Evolutionary conservation across 2,888 invertebrate genomes (phyloP).

Genomic region (Sisyra terminalis): DNA sequence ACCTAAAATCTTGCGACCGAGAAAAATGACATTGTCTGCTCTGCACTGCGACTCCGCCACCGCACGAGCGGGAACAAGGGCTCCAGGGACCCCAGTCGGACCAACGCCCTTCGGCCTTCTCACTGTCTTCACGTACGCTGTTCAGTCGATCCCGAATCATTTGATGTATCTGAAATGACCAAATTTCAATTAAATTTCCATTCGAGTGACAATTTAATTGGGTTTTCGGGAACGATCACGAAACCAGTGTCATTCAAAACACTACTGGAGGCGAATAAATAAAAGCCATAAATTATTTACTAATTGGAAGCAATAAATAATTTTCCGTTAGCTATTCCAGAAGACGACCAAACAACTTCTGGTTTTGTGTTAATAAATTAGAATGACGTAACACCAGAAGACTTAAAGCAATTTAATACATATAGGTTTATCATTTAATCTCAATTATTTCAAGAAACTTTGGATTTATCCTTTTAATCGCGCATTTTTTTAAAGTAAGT

Average conservation of each 20-base stretch:
- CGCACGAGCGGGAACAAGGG: conserved; percentile 57
- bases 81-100: conserved; percentile 60
- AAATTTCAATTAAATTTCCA: conserved; percentile 1
- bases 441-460: too few species aligned
- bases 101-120: conserved; percentile 32
- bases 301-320: too few species aligned
- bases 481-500: too few species aligned
- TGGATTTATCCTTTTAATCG: too few species aligned
- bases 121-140: conserved; percentile 12
- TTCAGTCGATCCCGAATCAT: conserved; percentile 22
- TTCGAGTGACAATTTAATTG: neutral
- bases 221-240: too few species aligned
- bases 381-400: too few species aligned
- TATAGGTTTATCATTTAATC: too few species aligned
- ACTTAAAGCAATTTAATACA: too few species aligned
- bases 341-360: neutral
- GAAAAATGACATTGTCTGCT: conserved; percentile 42
- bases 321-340: neutral
- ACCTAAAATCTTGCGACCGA: conserved; percentile 7
- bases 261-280: too few species aligned
- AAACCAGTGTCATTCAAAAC: too few species aligned
- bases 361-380: too few species aligned
- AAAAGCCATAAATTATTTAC: too few species aligned
- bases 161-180: conserved; percentile 20
- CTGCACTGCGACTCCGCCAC: conserved; percentile 56